Conservation (phyloP, 2,797 vertebrate species). For the Sciurus vulgaris region DNA sequence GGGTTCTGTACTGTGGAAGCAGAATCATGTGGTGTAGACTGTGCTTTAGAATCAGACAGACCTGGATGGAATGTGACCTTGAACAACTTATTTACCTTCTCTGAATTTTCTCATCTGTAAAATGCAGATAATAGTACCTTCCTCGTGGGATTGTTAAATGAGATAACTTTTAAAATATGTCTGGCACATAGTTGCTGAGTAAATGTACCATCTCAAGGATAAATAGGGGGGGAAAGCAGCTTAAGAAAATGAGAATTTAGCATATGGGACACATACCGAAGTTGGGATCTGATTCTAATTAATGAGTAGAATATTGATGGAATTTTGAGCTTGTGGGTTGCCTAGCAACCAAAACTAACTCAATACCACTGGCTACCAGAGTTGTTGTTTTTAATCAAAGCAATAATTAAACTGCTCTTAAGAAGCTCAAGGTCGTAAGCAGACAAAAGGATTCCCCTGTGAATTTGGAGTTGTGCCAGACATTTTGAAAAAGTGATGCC, state of each 20-base stretch:
- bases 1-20: not conserved
- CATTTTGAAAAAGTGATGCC: slow-evolving; percentile 36
- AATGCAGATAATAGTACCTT: not conserved
- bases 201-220: slow-evolving; percentile 24
- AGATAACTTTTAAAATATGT: slow-evolving; percentile 36
- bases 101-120: slow-evolving; percentile 39
- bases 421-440: slow-evolving; percentile 49
- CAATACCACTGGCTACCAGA: slow-evolving; percentile 40
- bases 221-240: not conserved
- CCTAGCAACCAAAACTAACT: slow-evolving; percentile 73
- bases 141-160: not conserved
- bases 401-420: slow-evolving; percentile 69
- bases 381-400: slow-evolving; percentile 66
- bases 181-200: slow-evolving; percentile 6
- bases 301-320: slow-evolving; percentile 71
- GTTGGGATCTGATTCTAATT: slow-evolving; percentile 64
- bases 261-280: slow-evolving; percentile 54
- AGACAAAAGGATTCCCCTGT: slow-evolving; percentile 44
- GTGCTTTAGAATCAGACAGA: slow-evolving; percentile 22
- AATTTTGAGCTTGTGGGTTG: slow-evolving; percentile 65
- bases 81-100: slow-evolving; percentile 25
- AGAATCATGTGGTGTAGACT: not conserved
- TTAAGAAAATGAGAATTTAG: slow-evolving; percentile 44
- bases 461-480: slow-evolving; percentile 23
- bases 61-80: not conserved